Percentiles rank a stretch among this genome's conserved stretches.
Conservation (phyloP, 2,888 invertebrate species). For the Thereva unica region DNA sequence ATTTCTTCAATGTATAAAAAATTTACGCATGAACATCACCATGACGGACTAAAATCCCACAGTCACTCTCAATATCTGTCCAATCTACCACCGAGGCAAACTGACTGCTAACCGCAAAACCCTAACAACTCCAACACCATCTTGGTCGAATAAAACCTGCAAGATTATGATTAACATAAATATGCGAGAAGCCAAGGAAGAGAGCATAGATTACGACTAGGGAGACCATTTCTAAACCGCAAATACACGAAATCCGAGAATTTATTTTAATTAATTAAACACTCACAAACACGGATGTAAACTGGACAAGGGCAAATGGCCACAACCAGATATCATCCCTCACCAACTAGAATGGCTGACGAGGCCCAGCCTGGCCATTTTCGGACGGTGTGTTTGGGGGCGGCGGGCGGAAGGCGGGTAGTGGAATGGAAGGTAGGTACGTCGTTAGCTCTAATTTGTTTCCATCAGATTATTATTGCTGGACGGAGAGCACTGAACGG, state of each 20-base stretch:
- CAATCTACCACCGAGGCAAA: too few relatives aligned
- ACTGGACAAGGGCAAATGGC: constrained; percentile 34
- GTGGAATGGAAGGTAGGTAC: neutral
- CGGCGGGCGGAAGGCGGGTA: neutral
- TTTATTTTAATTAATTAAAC: constrained; percentile 42
- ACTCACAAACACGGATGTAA: constrained; percentile 21
- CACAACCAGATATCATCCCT: constrained; percentile 7
- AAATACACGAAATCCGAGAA: constrained; percentile 40
- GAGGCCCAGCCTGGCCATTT: neutral
- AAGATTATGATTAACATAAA: constrained; percentile 36
- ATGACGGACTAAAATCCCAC: too few relatives aligned
- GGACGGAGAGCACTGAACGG: constrained; percentile 36
- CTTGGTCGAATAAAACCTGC: constrained; percentile 28
- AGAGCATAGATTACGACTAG: constrained; percentile 11
- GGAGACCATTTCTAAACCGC: constrained; percentile 30
- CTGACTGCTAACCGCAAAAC: constrained; percentile 12
- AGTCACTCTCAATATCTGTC: too few relatives aligned
- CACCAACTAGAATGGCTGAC: constrained; percentile 13
- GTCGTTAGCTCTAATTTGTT: constrained; percentile 38
- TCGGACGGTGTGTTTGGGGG: neutral
- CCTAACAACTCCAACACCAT: constrained; percentile 23
- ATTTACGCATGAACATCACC: too few relatives aligned
- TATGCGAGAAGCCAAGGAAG: constrained; percentile 1
- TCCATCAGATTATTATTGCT: constrained; percentile 41
- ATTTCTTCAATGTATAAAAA: too few relatives aligned